Conservation (phyloP, 2,113 vertebrate species). For the Pteruthius melanotis region DNA sequence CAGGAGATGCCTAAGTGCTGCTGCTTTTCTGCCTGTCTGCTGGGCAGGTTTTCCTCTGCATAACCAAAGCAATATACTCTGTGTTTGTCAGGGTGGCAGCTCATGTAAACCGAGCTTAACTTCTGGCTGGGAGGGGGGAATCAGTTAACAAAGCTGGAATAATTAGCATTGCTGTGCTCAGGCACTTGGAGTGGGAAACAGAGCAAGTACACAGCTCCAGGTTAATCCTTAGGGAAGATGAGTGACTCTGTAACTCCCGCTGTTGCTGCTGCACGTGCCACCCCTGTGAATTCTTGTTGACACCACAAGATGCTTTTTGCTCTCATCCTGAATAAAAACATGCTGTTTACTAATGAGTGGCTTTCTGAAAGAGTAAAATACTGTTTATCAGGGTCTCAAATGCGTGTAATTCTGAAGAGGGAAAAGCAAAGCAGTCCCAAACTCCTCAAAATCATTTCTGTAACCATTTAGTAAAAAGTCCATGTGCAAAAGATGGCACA, state of each 20-base stretch:
- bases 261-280: background rate
- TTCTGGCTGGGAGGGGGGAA: background rate
- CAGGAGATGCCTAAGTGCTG: background rate
- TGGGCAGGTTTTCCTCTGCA: background rate
- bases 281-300: constrained; percentile 29
- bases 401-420: background rate
- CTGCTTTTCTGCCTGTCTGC: background rate
- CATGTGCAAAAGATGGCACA: background rate
- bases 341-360: background rate
- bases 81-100: background rate
- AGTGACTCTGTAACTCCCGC: background rate
- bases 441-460: background rate
- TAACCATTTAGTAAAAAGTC: background rate
- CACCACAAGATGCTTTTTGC: background rate
- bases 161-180: background rate
- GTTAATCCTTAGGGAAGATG: background rate
- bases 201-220: background rate
- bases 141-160: background rate
- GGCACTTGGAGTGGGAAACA: background rate
- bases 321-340: background rate
- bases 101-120: background rate
- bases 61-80: background rate
- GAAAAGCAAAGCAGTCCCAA: background rate
- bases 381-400: background rate
- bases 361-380: background rate